phyloP scores from a whole-genome alignment of 2,113 vertebrate species.

The Galeopterus variegatus region DNA sequence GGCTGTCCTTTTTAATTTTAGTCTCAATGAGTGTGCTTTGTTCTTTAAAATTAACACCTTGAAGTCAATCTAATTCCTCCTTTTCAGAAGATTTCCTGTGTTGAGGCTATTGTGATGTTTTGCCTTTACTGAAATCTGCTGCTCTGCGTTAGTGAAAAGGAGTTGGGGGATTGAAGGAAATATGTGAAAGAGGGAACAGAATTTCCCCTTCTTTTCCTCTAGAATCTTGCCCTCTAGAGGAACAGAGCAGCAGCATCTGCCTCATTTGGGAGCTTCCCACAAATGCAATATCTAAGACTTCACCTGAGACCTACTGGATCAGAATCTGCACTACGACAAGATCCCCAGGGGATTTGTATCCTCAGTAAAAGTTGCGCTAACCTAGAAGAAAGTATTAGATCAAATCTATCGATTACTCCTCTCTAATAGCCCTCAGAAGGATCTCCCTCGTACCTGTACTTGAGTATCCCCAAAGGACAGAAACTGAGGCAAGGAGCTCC shows the following conservation, averaged over 20 bases:
- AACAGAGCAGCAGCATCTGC: neutral
- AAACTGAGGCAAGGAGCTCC: neutral
- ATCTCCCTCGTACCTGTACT: neutral
- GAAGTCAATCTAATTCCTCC: neutral
- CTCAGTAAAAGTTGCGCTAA: neutral
- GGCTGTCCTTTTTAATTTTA: neutral
- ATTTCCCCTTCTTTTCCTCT: neutral
- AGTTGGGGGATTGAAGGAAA: neutral
- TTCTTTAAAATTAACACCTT: neutral
- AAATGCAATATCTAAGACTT: neutral
- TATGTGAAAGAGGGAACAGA: neutral
- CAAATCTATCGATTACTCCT: neutral
- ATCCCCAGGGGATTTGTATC: accelerated
- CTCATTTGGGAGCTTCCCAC: neutral
- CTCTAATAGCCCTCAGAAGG: neutral
- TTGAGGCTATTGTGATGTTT: neutral
- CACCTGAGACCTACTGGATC: accelerated
- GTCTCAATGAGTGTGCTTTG: neutral
- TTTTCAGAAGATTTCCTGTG: neutral
- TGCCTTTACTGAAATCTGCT: neutral
- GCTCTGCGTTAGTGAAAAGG: neutral
- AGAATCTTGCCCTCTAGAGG: neutral
- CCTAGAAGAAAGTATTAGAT: neutral
- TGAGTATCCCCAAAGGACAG: too few relatives aligned
- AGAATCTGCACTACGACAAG: too few relatives aligned